Base-by-base conservation (phyloP, 2,797 vertebrate species). In the Silurus aristotelis region DNA sequence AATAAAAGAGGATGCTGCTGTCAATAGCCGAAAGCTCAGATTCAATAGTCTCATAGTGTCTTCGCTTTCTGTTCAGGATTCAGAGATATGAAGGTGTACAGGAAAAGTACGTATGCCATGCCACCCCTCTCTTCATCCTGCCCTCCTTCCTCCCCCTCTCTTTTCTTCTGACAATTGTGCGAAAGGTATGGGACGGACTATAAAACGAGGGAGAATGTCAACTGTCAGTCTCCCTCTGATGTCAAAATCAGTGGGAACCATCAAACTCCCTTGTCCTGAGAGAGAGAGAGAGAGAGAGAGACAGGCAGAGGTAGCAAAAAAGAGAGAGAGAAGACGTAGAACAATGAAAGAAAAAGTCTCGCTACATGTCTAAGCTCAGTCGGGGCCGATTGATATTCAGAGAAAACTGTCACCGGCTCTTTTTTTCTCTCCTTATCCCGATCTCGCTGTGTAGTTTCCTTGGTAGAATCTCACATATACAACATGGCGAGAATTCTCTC, bases 141-240 rank as follows among this genome's bases (percentile, higher is more conserved):
- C 77, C 43, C 56, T 46, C 27, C 79, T 60, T 38, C 58, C 61
- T 80, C 52, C 79, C 55, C 67, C 64, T 64, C 82, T 86, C 87
- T 91, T 88, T 90, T 92, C 89, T 91, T 92, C 89, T 93, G 90
- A 94, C 93, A 94, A 94, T 93, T 90, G 91, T 93, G 92, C 92
- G 87, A 92, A 92, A 89, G 92, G 84, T 91, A 92, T 67, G 78
- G 86, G 85, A 87, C 66, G 55, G 88, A 86, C 68, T 87, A 85
- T 89, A 82, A 93, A 94, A 95, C 90, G 92, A 93, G 91, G 87
- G 92, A 94, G 94, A 96, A 95, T 95, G 95, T 96, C 94, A 96
- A 94, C 95, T 95, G 95, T 96, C 95, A 95, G 91, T 95, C 94
- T 93, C 88, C 75, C 89, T 90, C 90, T 87, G 91, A 92, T 73